Conservation (phyloP, 2,888 invertebrate species). For the Ischnura elegans region DNA sequence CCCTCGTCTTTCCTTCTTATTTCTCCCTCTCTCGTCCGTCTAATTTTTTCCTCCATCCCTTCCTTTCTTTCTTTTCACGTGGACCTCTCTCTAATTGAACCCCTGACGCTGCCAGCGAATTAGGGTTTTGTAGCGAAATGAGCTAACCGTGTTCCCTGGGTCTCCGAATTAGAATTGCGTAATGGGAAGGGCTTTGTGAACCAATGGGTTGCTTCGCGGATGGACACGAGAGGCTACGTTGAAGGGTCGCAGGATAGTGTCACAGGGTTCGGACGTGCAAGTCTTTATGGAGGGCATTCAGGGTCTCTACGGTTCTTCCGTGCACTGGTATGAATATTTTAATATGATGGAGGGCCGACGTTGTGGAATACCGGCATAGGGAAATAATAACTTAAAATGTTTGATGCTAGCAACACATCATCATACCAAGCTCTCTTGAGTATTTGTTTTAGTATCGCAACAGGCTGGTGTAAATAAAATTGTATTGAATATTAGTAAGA, state of each 20-base stretch:
- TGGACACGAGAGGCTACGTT: background rate
- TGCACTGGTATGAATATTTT: background rate
- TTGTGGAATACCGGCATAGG: too few relatives aligned
- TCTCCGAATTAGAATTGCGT: background rate
- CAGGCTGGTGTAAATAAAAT: too few relatives aligned
- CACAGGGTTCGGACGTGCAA: background rate
- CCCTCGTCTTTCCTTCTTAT: background rate
- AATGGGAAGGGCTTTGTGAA: background rate
- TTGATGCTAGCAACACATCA: too few relatives aligned
- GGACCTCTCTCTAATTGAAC: background rate
- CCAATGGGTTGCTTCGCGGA: background rate
- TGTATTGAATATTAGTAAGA: too few relatives aligned
- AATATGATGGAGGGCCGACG: too few relatives aligned
- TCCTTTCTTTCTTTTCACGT: background rate
- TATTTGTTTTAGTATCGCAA: too few relatives aligned
- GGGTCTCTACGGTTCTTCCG: too few relatives aligned
- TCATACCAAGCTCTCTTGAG: too few relatives aligned
- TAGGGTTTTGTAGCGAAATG: constrained; percentile 2
- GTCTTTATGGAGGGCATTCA: background rate
- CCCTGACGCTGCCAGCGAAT: background rate
- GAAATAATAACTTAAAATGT: too few relatives aligned
- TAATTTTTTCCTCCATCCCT: background rate
- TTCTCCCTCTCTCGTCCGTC: constrained; percentile 12
- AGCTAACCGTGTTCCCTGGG: constrained; percentile 12
- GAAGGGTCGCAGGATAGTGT: background rate